Base-by-base conservation (phyloP, 2,113 vertebrate genomes). In the Colossoma macropomum region DNA sequence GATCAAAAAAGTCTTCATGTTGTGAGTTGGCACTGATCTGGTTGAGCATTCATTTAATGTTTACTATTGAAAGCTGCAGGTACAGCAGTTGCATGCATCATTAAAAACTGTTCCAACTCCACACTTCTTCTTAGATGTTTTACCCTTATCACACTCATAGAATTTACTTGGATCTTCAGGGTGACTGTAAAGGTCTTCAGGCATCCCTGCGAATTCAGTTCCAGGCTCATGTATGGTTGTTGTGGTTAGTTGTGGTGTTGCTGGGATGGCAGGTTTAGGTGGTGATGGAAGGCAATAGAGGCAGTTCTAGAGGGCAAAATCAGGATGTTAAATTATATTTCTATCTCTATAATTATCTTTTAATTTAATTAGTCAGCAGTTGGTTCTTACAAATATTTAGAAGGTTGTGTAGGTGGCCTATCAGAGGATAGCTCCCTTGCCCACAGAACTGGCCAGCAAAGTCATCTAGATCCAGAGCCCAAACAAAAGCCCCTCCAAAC, bases 381-480 rank as follows among this genome's bases (percentile, higher is more conserved):
- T 56, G 54, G 21, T n/a, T 27, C 41, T 25, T 92, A 94, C 94
- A 88, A 32, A 90, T 86, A 21, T 87, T 8, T 23, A 96, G 90
- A 21, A 93, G 87, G 34, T 88, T 94, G 87, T 74, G 90, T 9
- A 96, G 91, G 79, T 95, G 93, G 16, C 15, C 48, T 80, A 95
- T 86, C 27, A 96, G 89, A 52, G 95, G 95, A 89, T 95, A 91
- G 15, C 21, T 88, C 13, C 95, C 95, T 74, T 95, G 80, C 25
- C 87, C 89, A 27, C 96, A 96, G 87, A 96, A 96, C 21, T 88
- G 85, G 73, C 94, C 95, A 1, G 82, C 84, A 90, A 95, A 96
- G 82, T 96, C 96, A 88, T 97, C 96, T 83, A 97, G 87, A 86
- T 95, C 95, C 23, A 97, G 91, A 1, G 95, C 92, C 95, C 95